Evolutionary conservation across 2,113 vertebrate species (phyloP), one percentile per base, ranked within the genome.

Genomic region (Tupaia tana): DNA sequence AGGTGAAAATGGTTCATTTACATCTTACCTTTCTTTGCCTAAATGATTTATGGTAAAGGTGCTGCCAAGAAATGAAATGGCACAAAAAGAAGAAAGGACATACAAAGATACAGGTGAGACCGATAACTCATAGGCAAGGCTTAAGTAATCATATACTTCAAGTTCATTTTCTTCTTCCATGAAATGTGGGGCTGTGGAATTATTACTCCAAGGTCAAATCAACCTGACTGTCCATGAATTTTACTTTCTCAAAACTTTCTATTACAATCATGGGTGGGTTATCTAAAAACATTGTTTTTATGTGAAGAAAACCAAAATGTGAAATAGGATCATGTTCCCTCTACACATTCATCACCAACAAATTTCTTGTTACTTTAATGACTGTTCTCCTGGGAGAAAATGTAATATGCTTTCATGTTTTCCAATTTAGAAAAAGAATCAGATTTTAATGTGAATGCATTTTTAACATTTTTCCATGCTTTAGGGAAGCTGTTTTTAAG

Each of bases 391-490:
- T 20, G 80, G 9, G 66, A 86, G 86, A 90, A 89, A 84, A n/a
- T 88, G 74, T 94, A 97, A 96, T 96, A 83, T 29, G 73, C 78
- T 94, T 96, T 96, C 59, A 91, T 87, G 92, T 95, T 96, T 95
- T 97, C 83, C 83, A 96, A 96, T 96, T 97, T 97, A 96, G 86
- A 94, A 95, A 97, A 91, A 93, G 75, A 96, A 93, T 87, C 71
- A 89, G 89, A 96, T 74, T 96, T 94, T 95, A 96, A 97, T 97
- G 80, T 80, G 67, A 92, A 89, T 91, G 66, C 87, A 95, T 97
- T 97, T 97, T 97, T 97, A 97, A 95, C 91, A 94, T 97, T 94
- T 96, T 94, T 79, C 86, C 58, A 7, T 94, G 95, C 97, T 97
- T 91, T 95, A 96, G 95, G 97, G 93, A 89, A 94, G 89, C 71